Conservation (phyloP, 2,888 invertebrate species). For the Cancer borealis region DNA sequence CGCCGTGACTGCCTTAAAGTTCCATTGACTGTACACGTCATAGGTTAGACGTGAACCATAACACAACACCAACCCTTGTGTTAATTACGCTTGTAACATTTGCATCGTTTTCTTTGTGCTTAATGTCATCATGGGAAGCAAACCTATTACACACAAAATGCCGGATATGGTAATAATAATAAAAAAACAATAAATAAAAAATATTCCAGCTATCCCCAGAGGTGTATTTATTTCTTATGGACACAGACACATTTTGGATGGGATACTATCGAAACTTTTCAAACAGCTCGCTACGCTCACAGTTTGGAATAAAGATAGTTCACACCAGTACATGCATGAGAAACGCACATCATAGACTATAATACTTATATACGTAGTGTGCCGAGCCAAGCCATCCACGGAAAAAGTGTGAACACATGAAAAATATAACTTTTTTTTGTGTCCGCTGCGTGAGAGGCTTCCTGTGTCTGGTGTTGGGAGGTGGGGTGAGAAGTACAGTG, state of each 20-base stretch:
- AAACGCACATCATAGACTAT: neutral
- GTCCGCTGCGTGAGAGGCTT: conserved; percentile 20
- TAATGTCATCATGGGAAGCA: no score
- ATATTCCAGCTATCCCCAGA: neutral
- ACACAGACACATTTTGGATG: no score
- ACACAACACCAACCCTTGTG: no score
- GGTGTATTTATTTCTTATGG: no score
- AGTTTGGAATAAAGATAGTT: neutral
- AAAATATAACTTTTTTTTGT: neutral
- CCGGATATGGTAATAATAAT: neutral
- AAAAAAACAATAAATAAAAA: neutral
- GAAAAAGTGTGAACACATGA: conserved; percentile 17
- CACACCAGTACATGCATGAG: neutral
- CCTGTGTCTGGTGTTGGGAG: neutral
- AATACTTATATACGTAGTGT: neutral
- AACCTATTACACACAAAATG: no score
- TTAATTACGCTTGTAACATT: no score
- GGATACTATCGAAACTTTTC: no score
- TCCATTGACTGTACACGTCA: no score
- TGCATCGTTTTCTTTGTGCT: no score
- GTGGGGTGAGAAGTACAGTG: neutral
- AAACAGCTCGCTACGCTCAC: no score
- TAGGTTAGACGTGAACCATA: no score
- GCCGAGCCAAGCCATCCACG: conserved; percentile 9
- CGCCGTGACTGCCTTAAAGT: no score